Percentiles rank a stretch among this genome's conserved stretches.
phyloP scores from a whole-genome alignment of 2,888 invertebrate genomes.

The Chloromyia formosa region DNA sequence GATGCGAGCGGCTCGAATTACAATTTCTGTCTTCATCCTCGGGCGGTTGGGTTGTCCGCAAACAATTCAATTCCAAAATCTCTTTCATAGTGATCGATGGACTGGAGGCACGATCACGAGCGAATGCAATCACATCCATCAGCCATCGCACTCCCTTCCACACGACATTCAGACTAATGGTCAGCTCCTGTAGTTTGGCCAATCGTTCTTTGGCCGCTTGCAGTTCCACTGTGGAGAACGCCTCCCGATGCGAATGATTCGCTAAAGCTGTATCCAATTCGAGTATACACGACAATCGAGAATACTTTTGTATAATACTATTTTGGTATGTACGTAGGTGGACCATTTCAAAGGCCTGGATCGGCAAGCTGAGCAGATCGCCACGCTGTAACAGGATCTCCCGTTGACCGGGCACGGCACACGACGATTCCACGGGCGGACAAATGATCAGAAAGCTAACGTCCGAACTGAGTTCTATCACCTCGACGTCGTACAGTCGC shows the following conservation, averaged over 20 bases:
- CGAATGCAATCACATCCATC: conserved; percentile 93
- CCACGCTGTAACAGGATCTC: conserved; percentile 86
- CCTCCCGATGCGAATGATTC: conserved; percentile 92
- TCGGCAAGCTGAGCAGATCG: conserved; percentile 88
- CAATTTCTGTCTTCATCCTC: conserved; percentile 42
- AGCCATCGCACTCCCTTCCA: conserved; percentile 98
- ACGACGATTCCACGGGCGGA: conserved; percentile 91
- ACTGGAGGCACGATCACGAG: conserved; percentile 77
- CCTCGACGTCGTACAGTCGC: conserved; percentile 91
- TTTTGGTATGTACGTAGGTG: conserved; percentile 94
- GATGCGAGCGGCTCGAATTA: conserved; percentile 52
- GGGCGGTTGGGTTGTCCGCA: conserved; percentile 50
- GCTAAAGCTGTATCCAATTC: conserved; percentile 92
- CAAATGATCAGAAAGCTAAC: conserved; percentile 93
- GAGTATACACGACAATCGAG: conserved; percentile 89
- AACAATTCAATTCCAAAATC: conserved; percentile 57
- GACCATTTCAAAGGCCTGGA: conserved; percentile 94
- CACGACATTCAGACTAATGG: conserved; percentile 83
- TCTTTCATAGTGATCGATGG: conserved; percentile 61
- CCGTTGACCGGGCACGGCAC: conserved; percentile 86
- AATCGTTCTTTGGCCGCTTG: conserved; percentile 87
- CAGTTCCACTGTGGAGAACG: conserved; percentile 90
- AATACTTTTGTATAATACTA: conserved; percentile 89
- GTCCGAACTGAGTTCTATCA: conserved; percentile 89
- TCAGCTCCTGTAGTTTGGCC: conserved; percentile 82